Evolutionary conservation across 2,888 invertebrate genomes (phyloP), one percentile per base, ranked within the genome.

Genomic region (Cheilosia vernalis): DNA sequence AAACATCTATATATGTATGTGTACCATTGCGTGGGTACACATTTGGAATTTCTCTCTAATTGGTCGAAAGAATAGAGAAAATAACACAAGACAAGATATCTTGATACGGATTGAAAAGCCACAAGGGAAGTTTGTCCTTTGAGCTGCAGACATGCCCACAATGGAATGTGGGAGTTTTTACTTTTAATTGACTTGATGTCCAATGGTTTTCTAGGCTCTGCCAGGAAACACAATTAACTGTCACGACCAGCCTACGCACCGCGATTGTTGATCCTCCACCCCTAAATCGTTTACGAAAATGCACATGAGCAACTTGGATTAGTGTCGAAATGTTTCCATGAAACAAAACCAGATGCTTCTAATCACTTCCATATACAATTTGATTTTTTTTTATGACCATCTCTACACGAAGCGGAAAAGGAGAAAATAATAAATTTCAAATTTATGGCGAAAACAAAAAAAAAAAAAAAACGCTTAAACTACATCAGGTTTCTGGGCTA

Each of bases 151-250:
- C 27, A 19, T 24, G 51, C 51, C 40, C 44, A 2, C 1, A 44
- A 42, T n/a, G 60, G 55, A 56, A 55, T 61, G 60, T 77, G 69
- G 63, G 63, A 78, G 78, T 69, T 77, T 77, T 61, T 40, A 47
- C 40, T 61, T 78, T 78, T 78, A 78, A 78, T 78, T 78, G 78
- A 70, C 61, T 56, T 47, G 24, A 44, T 58, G 56, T 37, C 69
- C 63, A 69, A 69, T 55, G 60, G 37, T 27, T 24, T 49, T 51
- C 21, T 40, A 3, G 2, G 17, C 17, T 33, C 49, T 47, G 17
- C 37, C 6, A 55, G 60, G 21, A 60, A 60, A 44, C 13, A 27
- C 24, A 42, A 9, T 42, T 42, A 60, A 60, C 27, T 60, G 24
- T 27, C 42, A 60, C 60, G 60, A 37, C 5, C 37, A 21, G 51